Base-by-base conservation (phyloP, 1,140 invertebrate species). In the Megalonaias nervosa region DNA sequence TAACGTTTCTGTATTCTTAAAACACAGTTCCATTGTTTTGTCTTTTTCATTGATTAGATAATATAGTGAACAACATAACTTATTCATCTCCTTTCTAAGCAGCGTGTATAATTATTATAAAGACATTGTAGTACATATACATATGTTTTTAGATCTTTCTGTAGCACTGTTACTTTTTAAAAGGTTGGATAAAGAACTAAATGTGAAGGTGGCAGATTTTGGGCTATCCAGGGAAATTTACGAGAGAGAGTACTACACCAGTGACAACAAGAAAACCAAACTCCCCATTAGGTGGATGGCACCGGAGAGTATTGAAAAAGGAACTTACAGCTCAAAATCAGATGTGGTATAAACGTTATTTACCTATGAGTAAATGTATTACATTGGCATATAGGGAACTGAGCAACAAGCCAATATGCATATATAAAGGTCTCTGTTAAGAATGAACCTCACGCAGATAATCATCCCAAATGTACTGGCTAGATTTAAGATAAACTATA, bases 131-230 rank as follows among this genome's bases (percentile, higher is more conserved):
- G 0, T 16, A 69, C 38, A 14, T 19, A 15, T 14, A 69, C 2
- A 55, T 55, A 19, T 57, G 55, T 3, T 2, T 55, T 19, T 69
- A 69, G 9, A 48, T 38, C 4, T 17, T 69, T 19, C 19, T 57
- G 17, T 55, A 0, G 3, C 17, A 38, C 23, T 21, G 0, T 23
- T n/a, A 65, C 56, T 62, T 76, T 75, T 80, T 26, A 26, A 73
- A 77, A 92, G 91, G 91, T 73, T 92, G 74, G 90, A 90, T 75
- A 84, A 86, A 65, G 64, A 89, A 38, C 67, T 87, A 16, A 81
- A 67, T 12, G 90, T 92, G 0, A 92, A 92, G 77, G 90, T 92
- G 11, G 91, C 92, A 12, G 93, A 93, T 83, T 93, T 93, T 84
- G 93, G 93, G 11, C 82, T 93, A 59, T 90, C 92, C 12, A 80